Base-by-base conservation (phyloP, 2,888 invertebrate genomes). In the Pasiphila rectangulata region DNA sequence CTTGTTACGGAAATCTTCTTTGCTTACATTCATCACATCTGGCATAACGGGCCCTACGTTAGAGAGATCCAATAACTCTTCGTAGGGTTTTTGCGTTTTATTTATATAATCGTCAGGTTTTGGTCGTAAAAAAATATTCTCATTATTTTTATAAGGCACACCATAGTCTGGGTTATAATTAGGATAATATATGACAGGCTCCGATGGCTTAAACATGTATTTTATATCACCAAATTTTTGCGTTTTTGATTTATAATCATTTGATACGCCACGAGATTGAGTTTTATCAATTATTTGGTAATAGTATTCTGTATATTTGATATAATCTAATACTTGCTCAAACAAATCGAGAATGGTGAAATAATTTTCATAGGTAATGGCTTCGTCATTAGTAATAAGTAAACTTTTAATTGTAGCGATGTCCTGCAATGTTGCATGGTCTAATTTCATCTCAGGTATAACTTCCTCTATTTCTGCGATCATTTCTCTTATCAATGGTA, bases 151-250 rank as follows among this genome's bases (percentile, higher is more conserved):
- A 35, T 77, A 76, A 5, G 83, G 81, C 10, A 83, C 50, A 46
- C 66, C 70, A 36, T 80, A 83, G 63, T 82, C 83, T 0, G 83
- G 74, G 46, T 73, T 81, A 56, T 76, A 78, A 4, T 67, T 61
- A 1, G 81, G 76, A 24, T 75, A 69, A 25, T 77, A 72, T 20
- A 69, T 45, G 0, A 71, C 21, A 3, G 75, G 71, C 3, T 66
- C 59, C 1, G 74, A 71, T 23, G 63, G 66, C 56, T 74, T 77
- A 0, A 84, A 43, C 44, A 71, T 58, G 56, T 80, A 84, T 2
- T 81, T 83, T 25, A 84, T 53, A 61, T 83, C 83, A 32, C 83
- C 64, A 29, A 69, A 52, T 19, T 69, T 73, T 12, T 63, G 60
- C 20, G 60, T 61, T 59, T 72, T 54, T 54, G 72, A 73, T 72